Evolutionary conservation across 1,140 invertebrate genomes (phyloP).

Genomic region (Drosophila micromelanica): DNA sequence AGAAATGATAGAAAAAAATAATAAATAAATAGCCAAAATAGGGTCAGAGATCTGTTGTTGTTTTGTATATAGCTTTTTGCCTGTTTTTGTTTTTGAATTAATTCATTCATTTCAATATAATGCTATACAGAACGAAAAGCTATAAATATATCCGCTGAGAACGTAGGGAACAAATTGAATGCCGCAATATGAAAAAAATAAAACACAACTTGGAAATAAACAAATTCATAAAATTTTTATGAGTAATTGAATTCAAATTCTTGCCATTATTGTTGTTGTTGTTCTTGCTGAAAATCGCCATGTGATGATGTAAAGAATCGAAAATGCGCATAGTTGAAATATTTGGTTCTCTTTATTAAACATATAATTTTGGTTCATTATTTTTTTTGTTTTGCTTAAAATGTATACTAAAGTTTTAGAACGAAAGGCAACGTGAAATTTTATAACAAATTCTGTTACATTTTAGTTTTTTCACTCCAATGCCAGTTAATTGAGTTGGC

Average conservation of each 20-base stretch:
- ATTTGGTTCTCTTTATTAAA: constrained; percentile 73
- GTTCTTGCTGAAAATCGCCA: background rate
- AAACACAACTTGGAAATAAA: constrained; percentile 62
- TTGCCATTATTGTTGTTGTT: constrained; percentile 16
- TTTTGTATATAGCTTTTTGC: constrained; percentile 26
- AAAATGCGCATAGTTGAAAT: constrained; percentile 66
- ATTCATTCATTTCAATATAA: constrained; percentile 59
- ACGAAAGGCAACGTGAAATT: constrained; percentile 55
- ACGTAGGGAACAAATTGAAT: background rate
- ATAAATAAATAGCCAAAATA: background rate
- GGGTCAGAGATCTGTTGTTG: constrained; percentile 11
- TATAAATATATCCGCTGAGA: constrained; percentile 38
- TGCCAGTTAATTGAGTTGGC: constrained; percentile 17
- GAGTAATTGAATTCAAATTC: constrained; percentile 69
- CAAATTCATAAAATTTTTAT: constrained; percentile 79
- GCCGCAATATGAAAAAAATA: constrained; percentile 28
- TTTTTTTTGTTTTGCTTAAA: constrained; percentile 38
- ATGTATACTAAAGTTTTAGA: constrained; percentile 44
- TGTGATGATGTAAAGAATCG: constrained; percentile 44
- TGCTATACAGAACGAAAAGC: constrained; percentile 16
- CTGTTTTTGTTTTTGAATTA: constrained; percentile 54
- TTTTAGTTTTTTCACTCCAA: constrained; percentile 26
- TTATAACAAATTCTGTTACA: constrained; percentile 46
- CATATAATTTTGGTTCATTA: constrained; percentile 41
- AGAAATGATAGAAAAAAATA: constrained; percentile 8